Percentiles rank a stretch among this genome's conserved stretches.
phyloP scores from a whole-genome alignment of 2,113 vertebrate genomes.

The Ovis canadensis region DNA sequence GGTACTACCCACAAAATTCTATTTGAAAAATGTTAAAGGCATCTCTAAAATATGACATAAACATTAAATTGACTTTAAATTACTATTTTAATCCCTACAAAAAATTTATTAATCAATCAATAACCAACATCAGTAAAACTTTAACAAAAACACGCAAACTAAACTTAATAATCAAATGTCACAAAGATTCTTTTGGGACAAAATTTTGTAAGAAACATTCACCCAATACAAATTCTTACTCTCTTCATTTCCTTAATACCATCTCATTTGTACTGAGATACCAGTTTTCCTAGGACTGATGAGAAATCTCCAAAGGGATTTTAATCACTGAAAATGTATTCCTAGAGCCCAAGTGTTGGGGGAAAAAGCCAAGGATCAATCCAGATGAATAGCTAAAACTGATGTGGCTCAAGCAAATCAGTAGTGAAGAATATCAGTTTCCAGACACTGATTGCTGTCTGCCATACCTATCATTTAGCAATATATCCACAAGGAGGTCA shows the following conservation, averaged over 20 bases:
- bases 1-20: conserved; percentile 14
- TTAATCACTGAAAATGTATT: conserved; percentile 25
- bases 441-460: background rate
- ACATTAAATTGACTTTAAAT: background rate
- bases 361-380: background rate
- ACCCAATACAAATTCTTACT: background rate
- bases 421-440: background rate
- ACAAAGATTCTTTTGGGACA: background rate
- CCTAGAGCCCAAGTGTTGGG: background rate
- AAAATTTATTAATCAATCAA: background rate
- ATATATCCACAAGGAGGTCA: background rate
- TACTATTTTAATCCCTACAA: conserved; percentile 13
- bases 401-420: background rate
- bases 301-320: conserved; percentile 17
- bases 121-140: background rate
- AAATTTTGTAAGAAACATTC: background rate
- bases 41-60: background rate
- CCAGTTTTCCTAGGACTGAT: conserved; percentile 24
- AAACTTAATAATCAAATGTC: conserved; percentile 16
- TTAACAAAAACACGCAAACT: background rate
- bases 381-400: background rate
- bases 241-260: background rate
- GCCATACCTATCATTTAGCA: background rate
- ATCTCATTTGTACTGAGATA: conserved; percentile 5
- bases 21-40: background rate